Evolutionary conservation across 2,797 vertebrate genomes (phyloP), one percentile per base, ranked within the genome.

Genomic region (Lepilemur ruficaudatus): DNA sequence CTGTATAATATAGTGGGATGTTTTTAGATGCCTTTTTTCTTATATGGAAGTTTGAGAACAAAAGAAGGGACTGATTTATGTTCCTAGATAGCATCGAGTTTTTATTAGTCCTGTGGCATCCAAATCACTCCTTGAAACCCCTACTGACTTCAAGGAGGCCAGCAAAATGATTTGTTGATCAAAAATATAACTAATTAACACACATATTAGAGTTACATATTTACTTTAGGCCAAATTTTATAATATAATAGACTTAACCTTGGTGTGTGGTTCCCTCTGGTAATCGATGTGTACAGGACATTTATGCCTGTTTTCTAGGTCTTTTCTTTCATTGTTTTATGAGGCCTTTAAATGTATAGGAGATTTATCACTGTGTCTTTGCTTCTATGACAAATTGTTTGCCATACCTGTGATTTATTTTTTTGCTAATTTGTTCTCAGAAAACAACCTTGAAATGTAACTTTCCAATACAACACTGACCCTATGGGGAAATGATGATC

Each of bases 281-380:
- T 70, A 81, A 82, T 50, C 92, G 87, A 92, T 22, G 4, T 86
- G 18, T 59, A 55, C 20, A 73, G 72, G 69, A 79, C n/a, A 67
- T 90, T 94, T 46, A 75, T 80, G 46, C 57, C 43, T 92, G 61
- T 50, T 82, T 96, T 91, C 84, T 85, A 80, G 61, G 59, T 79
- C 90, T 97, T 95, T 93, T 91, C 92, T 94, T 91, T 93, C 90
- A 86, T 90, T 93, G 87, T 90, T 97, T 97, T 89, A 93, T 93
- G 93, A 94, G 76, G 67, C 25, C 75, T 97, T 97, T 90, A 96
- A 81, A 57, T 65, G 61, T 65, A 50, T 46, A 57, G 46, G 90
- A 90, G 84, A 92, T 94, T 94, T 95, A 96, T 93, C 25, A 25
- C 76, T 96, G 50, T 97, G n/a, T 91, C 88, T 96, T 96, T 81